Base-by-base conservation (phyloP, 2,888 invertebrate species). In the Pachydiplax longipennis region DNA sequence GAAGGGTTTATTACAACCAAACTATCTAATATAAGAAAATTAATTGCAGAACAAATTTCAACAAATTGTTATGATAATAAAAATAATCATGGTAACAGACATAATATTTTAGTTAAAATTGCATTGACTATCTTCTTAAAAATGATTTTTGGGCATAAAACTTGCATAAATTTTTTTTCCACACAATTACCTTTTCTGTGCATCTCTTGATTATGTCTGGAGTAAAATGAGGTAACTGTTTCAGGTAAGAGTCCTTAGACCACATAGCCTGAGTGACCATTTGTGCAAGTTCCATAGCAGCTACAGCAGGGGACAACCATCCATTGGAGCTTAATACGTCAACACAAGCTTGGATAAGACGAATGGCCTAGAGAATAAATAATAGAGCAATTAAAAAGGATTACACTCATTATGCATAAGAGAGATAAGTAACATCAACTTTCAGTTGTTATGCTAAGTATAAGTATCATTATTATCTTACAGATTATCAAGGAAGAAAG, bases 251-350 rank as follows among this genome's bases (percentile, higher is more conserved):
- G 94, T 99, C 99, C 94, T 99, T 99, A 93, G 98, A 98, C 99
- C 99, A 99, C 99, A 99, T 99, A 15, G 99, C 99, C 94, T 99
- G 99, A 0, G 99, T 99, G 2, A 98, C 98, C 99, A 99, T 99
- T 95, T 99, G 99, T 0, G 99, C 99, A 93, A 99, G 95, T 94
- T 99, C 99, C 99, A 99, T 99, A 93, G 99, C 99, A 31, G 99
- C 99, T 80, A 99, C 98, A 5, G 99, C 99, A 0, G 99, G 99
- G 0, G 98, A 97, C 90, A 99, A 95, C 99, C 99, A 99, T 58
- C 99, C 99, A 93, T 99, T 99, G 81, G 98, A 98, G 93, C 97
- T 97, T 65, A 99, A 94, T 15, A 99, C 98, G 94, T 99, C 96
- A 53, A 99, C 96, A 94, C 99, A 99, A 0, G 99, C 99, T 93